A percentile compares a stretch with the other conserved stretches of the same genome.
Conservation (phyloP, 2,888 invertebrate genomes). For the Apotomis betuletana region DNA sequence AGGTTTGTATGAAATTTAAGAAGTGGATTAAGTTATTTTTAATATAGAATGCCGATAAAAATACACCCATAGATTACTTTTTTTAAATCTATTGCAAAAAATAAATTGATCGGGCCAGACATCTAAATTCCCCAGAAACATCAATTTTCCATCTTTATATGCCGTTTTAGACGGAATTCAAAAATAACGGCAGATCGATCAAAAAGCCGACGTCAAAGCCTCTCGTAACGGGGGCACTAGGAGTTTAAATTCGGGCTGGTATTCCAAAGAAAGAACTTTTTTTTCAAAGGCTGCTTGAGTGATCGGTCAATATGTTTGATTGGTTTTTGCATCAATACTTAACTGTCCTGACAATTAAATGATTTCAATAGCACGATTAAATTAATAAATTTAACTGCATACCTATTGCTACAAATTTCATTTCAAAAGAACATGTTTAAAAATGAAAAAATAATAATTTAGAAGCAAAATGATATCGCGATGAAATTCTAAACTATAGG, state of each 20-base stretch:
- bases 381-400: background rate
- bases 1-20: conserved; percentile 36
- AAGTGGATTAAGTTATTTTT: no score
- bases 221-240: conserved; percentile 29
- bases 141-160: background rate
- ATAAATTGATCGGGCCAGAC: background rate
- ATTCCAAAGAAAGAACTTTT: conserved; percentile 17
- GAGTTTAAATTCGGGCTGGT: conserved; percentile 36
- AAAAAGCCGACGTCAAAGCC: conserved; percentile 40
- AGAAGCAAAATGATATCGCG: no score
- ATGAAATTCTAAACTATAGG: no score
- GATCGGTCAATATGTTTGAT: conserved; percentile 31
- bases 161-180: background rate
- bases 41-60: background rate
- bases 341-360: conserved; percentile 2
- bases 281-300: conserved; percentile 14
- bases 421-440: no score
- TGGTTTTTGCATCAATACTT: background rate
- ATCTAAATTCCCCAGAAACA: background rate
- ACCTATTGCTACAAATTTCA: background rate
- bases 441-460: no score
- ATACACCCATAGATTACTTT: no score
- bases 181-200: conserved; percentile 43
- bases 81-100: no score
- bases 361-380: background rate